Evolutionary conservation across 1,140 invertebrate genomes (phyloP).

Genomic region (Battus philenor): DNA sequence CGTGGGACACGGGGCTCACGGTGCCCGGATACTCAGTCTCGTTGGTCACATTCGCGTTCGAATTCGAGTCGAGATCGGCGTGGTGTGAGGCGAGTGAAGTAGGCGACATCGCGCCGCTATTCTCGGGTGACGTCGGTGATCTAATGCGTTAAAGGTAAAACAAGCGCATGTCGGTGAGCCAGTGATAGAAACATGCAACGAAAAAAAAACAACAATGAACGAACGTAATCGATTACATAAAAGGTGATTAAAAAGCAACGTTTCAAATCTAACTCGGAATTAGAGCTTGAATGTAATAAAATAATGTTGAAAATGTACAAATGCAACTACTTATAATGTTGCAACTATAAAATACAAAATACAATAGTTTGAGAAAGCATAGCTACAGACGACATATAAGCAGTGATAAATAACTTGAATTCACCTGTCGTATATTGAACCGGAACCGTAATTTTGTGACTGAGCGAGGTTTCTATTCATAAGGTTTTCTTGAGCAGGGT

Average conservation of each 20-base stretch:
- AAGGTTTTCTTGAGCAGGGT: slow-evolving; percentile 91
- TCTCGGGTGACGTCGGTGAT: slow-evolving; percentile 60
- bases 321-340: slow-evolving; percentile 13
- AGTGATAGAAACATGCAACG: slow-evolving; percentile 65
- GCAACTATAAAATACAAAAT: slow-evolving; percentile 2
- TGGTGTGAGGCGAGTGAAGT: slow-evolving; percentile 48
- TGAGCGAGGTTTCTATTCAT: slow-evolving; percentile 79
- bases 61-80: slow-evolving; percentile 48
- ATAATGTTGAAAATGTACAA: slow-evolving; percentile 30
- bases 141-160: slow-evolving; percentile 53
- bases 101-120: slow-evolving; percentile 66
- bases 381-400: slow-evolving; percentile 41
- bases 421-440: slow-evolving; percentile 87
- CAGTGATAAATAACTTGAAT: slow-evolving; percentile 25
- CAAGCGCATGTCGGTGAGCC: slow-evolving; percentile 68
- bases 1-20: slow-evolving; percentile 59
- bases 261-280: slow-evolving; percentile 21
- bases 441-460: slow-evolving; percentile 83
- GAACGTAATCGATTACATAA: slow-evolving; percentile 39
- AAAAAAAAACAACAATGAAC: slow-evolving; percentile 56
- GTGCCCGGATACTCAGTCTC: slow-evolving; percentile 54
- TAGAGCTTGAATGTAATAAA: slow-evolving; percentile 19
- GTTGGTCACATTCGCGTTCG: slow-evolving; percentile 40
- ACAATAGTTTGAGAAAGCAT: slow-evolving; percentile 19
- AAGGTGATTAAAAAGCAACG: slow-evolving; percentile 45